Evolutionary conservation across 2,888 invertebrate species (phyloP), one percentile per base, ranked within the genome.

Genomic region (Leptopterna dolabrata): DNA sequence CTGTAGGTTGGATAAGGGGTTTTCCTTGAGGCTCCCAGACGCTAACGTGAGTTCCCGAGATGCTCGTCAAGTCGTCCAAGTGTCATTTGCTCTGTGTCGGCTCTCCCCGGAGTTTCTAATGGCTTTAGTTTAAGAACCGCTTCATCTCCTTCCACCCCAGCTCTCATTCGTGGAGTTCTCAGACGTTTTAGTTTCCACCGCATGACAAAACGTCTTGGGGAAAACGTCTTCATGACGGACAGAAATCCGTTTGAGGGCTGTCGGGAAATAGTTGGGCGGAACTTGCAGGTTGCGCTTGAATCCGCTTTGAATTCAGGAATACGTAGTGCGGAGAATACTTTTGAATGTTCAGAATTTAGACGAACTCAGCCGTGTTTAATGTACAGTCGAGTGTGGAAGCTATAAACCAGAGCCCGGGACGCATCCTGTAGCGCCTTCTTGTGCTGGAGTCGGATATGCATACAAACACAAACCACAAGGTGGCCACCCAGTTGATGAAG

Each of bases 11-110:
- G 27, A 27, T 24, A 27, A 71, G 71, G 71, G 71, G 30, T 71
- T 19, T 71, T 71, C 71, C 71, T 30, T 27, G 71, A 71, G 27
- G 71, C 24, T 71, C 71, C n/a, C 16, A 27, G 16, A 30, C 71
- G 71, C 71, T 30, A 71, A 71, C 71, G 27, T 71, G 29, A 71
- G 71, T 30, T 71, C 71, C 71, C 71, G 27, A 27, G 71, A 71
- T 71, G 27, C 71, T 71, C 71, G 71, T 71, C 71, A 71, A 71
- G 19, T 71, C 71, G 71, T 71, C 71, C 71, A 71, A 71, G 71
- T 71, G 71, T 71, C 71, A 27, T 71, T 71, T 71, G 71, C 30
- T 71, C 30, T 30, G 71, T 71, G 29, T 71, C 30, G 29, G 14
- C 71, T 27, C 30, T 30, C 71, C 30, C 51, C 6, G 51, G 71